A percentile compares a stretch with the other conserved stretches of the same genome.
These are phyloP conservation scores for Eulacestoma nigropectus DNA, from an alignment of 2,113 vertebrate species.

Conservation along the genomic window DNA sequence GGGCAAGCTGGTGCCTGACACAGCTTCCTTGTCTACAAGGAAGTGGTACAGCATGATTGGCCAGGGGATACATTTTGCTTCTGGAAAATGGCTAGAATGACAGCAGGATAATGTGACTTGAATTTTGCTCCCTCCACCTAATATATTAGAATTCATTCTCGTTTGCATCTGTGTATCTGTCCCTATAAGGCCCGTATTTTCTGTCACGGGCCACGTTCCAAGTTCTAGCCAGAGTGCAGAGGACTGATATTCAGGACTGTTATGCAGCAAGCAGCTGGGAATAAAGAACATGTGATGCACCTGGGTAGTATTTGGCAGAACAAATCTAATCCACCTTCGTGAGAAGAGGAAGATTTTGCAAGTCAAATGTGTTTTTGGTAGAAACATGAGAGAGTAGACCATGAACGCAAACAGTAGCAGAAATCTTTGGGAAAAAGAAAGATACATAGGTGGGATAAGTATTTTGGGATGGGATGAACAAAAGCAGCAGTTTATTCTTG, in stretches of 20 bases:
- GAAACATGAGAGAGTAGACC: neutral
- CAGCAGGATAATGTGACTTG: neutral
- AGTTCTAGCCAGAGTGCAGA: neutral
- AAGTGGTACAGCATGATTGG: rapidly evolving
- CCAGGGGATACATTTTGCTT: neutral
- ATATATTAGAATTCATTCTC: neutral
- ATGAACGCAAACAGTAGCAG: neutral
- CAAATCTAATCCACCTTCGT: neutral
- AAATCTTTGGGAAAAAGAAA: neutral
- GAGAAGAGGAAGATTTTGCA: neutral
- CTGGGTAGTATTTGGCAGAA: neutral
- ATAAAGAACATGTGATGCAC: neutral
- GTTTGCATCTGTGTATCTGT: neutral
- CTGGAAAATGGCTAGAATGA: neutral
- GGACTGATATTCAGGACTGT: neutral
- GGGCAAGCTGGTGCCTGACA: neutral
- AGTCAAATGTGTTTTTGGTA: neutral
- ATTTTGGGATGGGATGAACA: conserved; percentile 48
- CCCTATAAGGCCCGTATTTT: neutral
- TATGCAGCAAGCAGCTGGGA: neutral
- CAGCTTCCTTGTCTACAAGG: neutral
- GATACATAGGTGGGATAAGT: conserved; percentile 12
- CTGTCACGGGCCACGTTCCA: rapidly evolving
- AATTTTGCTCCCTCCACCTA: neutral
- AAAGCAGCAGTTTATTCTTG: conserved; percentile 79